These are phyloP conservation scores for Cryptomyrus ogoouensis DNA, from an alignment of 2,113 vertebrate species.

Conservation along the genomic window DNA sequence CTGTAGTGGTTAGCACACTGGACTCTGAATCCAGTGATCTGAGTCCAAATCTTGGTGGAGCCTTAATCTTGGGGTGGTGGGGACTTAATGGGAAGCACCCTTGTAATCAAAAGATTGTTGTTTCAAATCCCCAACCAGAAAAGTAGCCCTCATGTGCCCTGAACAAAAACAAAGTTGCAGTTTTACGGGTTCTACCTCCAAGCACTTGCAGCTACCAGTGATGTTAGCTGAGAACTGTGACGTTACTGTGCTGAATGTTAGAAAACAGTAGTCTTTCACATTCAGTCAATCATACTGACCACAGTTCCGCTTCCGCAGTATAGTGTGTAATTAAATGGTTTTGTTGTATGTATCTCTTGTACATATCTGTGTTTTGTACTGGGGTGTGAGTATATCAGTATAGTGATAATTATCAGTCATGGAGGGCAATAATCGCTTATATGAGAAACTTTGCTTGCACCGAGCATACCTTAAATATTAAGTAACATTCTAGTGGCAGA, in stretches of 20 bases:
- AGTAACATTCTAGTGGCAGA: neutral
- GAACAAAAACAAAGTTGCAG: no score
- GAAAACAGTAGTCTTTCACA: no score
- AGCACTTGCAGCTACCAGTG: neutral
- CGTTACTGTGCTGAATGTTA: no score
- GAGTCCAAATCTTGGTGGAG: constrained; percentile 75
- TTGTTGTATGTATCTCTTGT: neutral
- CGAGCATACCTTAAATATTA: neutral
- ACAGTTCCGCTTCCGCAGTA: neutral
- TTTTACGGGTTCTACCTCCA: neutral
- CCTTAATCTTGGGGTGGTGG: no score
- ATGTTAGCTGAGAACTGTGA: neutral
- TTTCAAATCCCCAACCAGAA: no score
- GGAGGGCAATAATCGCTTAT: neutral
- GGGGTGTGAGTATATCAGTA: neutral
- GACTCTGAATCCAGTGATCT: constrained; percentile 79
- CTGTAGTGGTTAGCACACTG: constrained; percentile 75
- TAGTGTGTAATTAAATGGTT: neutral
- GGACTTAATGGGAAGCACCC: no score
- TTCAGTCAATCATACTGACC: neutral
- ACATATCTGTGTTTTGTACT: neutral
- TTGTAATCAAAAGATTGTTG: no score
- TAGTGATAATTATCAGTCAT: neutral
- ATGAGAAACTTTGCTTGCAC: neutral
- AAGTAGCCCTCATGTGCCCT: no score